A percentile compares a stretch with the other conserved stretches of the same genome.
Evolutionary conservation across 2,797 vertebrate species (phyloP).

Genomic region (Danio tinwini): DNA sequence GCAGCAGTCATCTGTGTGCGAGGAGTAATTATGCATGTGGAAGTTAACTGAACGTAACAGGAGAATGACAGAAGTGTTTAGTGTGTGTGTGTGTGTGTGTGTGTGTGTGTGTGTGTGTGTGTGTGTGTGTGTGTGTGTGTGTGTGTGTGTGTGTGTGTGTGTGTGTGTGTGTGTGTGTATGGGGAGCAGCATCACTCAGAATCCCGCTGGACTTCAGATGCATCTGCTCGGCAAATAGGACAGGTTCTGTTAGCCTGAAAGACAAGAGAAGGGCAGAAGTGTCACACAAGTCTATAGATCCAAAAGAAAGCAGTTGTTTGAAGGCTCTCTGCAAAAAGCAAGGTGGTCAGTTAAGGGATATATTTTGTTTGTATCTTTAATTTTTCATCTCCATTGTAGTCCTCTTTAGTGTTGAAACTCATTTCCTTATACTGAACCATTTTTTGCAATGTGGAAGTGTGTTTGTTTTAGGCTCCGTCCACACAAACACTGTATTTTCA

Average conservation of each 20-base stretch:
- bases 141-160: constrained; percentile 40
- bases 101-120: constrained; percentile 20
- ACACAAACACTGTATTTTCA: too few species aligned
- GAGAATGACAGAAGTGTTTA: constrained; percentile 26
- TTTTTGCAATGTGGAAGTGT: too few species aligned
- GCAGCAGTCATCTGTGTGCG: constrained; percentile 32
- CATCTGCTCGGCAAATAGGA: constrained; percentile 96
- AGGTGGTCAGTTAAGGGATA: too few species aligned
- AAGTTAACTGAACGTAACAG: constrained; percentile 43
- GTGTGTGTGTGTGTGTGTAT: neutral
- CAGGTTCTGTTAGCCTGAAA: constrained; percentile 94
- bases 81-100: constrained; percentile 32
- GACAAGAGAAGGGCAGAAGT: constrained; percentile 44
- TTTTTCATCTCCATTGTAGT: too few species aligned
- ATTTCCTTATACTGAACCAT: too few species aligned
- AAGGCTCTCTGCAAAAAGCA: neutral
- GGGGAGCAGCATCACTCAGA: constrained; percentile 84
- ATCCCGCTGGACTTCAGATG: constrained; percentile 95
- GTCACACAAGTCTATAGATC: neutral
- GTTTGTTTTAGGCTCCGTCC: too few species aligned
- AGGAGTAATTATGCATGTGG: neutral
- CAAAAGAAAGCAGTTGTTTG: neutral
- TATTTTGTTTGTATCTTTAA: too few species aligned
- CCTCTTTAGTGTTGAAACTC: too few species aligned
- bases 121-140: neutral